Base-by-base conservation (phyloP, 1,140 invertebrate genomes). In the Notospermus geniculatus region DNA sequence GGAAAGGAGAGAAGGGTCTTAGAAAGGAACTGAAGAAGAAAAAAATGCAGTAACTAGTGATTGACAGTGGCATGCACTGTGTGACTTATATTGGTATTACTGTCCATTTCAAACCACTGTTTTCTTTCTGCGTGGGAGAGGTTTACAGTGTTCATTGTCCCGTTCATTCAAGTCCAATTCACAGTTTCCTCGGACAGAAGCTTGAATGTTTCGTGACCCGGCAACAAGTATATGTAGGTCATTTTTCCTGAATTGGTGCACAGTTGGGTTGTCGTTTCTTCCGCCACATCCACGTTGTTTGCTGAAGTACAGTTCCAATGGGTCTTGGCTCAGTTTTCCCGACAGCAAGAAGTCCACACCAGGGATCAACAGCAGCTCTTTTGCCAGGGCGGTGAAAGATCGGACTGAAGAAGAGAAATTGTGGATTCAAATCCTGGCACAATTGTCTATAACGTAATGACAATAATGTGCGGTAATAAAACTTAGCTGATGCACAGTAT, bases 241-340 rank as follows among this genome's bases (percentile, higher is more conserved):
- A 36, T 50, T 50, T n/a, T 50, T 19, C n/a, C 5, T 9, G n/a
- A 50, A 50, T 9, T 50, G 19, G 5, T 23, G 46, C 5, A 50
- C 46, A 5, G n/a, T 50, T 27, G 46, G 46, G 46, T 50, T 50
- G n/a, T 50, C 46, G 25, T 50, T 19, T 50, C 25, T 5, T 19
- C 46, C 46, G 9, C 46, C n/a, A 50, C 46, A 50, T 23, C n/a
- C 46, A 4, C 46, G n/a, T n/a, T 50, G 46, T n/a, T 27, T 50
- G n/a, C 46, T 50, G 46, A 50, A 50, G 25, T 50, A 50, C n/a
- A 50, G n/a, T n/a, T 50, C 46, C 5, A 50, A n/a, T 19, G 46
- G 46, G 9, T 50, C 5, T 50, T 50, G 46, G 46, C 46, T 50
- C n/a, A 50, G 4, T 27, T 50, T 50, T 50, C 46, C 46, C 4